Conservation (phyloP, 2,888 invertebrate species). For the Blera fallax region DNA sequence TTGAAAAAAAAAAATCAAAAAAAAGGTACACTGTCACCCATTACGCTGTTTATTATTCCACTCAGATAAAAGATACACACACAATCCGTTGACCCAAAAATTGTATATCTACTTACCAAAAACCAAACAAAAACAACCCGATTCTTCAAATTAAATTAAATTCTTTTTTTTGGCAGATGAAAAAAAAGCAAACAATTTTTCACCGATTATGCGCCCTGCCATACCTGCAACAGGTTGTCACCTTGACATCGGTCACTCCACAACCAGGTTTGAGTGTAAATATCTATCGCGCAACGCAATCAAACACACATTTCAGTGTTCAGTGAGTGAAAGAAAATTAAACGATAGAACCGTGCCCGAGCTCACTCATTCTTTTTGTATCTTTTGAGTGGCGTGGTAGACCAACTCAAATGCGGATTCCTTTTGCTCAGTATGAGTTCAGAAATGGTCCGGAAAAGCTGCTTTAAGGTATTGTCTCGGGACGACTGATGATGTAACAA, state of each 20-base stretch:
- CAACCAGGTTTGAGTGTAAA: constrained; percentile 54
- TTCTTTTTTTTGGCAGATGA: not conserved
- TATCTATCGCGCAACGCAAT: constrained; percentile 37
- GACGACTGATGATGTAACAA: constrained; percentile 66
- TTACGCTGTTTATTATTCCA: constrained; percentile 38
- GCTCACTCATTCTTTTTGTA: not conserved
- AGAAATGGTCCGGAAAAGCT: constrained; percentile 65
- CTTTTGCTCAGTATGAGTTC: constrained; percentile 56
- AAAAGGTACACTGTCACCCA: constrained; percentile 27
- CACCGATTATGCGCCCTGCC: constrained; percentile 60
- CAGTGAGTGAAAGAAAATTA: not conserved
- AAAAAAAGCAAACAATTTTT: not conserved
- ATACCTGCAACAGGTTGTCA: constrained; percentile 68
- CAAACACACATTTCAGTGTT: constrained; percentile 12
- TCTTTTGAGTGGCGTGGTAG: constrained; percentile 7
- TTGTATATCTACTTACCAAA: not conserved
- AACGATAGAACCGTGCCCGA: too few species aligned
- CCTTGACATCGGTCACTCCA: constrained; percentile 69
- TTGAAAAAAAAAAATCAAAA: not conserved
- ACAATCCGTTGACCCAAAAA: constrained; percentile 61
- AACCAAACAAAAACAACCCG: constrained; percentile 10
- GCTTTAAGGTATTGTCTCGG: constrained; percentile 27
- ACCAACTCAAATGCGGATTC: constrained; percentile 7
- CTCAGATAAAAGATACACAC: constrained; percentile 44
- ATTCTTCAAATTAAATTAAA: constrained; percentile 34